A percentile compares a stretch with the other conserved stretches of the same genome.
phyloP scores from a whole-genome alignment of 1,140 invertebrate species.

The Orius insidiosus region DNA sequence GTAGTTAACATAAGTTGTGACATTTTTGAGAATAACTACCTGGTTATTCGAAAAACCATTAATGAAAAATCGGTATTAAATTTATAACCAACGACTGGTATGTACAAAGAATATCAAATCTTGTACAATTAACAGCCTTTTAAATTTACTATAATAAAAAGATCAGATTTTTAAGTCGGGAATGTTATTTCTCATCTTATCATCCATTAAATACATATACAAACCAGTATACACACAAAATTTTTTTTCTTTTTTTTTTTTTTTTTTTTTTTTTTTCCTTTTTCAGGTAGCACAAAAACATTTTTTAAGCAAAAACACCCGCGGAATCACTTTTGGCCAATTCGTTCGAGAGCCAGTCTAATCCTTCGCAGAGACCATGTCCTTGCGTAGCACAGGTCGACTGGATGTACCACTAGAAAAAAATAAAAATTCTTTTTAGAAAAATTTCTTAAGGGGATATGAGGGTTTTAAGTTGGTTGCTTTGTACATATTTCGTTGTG shows the following conservation, averaged over 20 bases:
- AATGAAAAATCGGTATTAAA: background rate
- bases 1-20: too few relatives aligned
- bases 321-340: too few relatives aligned
- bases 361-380: constrained; percentile 90
- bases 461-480: too few relatives aligned
- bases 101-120: background rate
- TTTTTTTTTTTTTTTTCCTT: too few relatives aligned
- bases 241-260: background rate
- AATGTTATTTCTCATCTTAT: too few relatives aligned
- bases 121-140: background rate
- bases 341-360: constrained; percentile 64
- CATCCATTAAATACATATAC: too few relatives aligned
- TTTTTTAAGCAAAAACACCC: too few relatives aligned
- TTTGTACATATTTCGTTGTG: too few relatives aligned
- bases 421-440: background rate
- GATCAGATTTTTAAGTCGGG: constrained; percentile 2
- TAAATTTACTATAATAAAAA: constrained; percentile 3
- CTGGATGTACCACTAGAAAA: constrained; percentile 76
- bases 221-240: background rate
- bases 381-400: constrained; percentile 94
- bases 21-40: too few relatives aligned
- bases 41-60: too few relatives aligned
- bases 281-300: too few relatives aligned
- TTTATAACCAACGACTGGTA: background rate
- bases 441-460: too few relatives aligned